Evolutionary conservation across 2,888 invertebrate species (phyloP), one percentile per base, ranked within the genome.

Genomic region (Cerastoderma edule): DNA sequence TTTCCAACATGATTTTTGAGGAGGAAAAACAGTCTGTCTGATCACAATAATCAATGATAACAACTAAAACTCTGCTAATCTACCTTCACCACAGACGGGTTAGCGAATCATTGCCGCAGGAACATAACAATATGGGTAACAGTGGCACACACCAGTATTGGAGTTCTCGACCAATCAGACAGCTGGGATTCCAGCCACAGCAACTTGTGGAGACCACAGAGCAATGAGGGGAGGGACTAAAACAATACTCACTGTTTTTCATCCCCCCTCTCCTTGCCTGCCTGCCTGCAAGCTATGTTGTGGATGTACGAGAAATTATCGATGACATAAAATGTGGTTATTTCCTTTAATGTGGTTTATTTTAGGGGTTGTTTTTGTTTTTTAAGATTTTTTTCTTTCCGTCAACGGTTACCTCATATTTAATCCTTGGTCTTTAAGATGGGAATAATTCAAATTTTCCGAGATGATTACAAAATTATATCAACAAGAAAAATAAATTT

Each of bases 91-190:
- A 64, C 63, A 63, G 64, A 19, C 35, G 28, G 39, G 32, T 72
- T 75, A 79, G 63, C 75, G 75, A 72, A 75, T 75, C 79, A 79
- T 68, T 79, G 72, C 72, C 66, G 27, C 46, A 60, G 67, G 27
- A 63, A 73, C 69, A n/a, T n/a, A 77, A 73, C 65, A 65, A 69
- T 65, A 67, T 76, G 63, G 33, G 68, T 64, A 66, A 63, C 75
- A 70, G 67, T 54, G 46, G 67, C 67, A 70, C 46, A 53, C n/a
- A 24, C 66, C 75, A 75, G 72, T 72, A 75, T 69, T 70, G 75
- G 72, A 53, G 48, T 53, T 24, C 48, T 63, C 39, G 56, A 35
- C 79, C 79, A 79, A 79, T 79, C 75, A 72, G 67, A 67, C 72
- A 56, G 44, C 33, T n/a, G 54, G 69, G 48, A 32, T 24, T 48